Evolutionary conservation across 2,888 invertebrate species (phyloP).

Genomic region (Scaptomyza parva): DNA sequence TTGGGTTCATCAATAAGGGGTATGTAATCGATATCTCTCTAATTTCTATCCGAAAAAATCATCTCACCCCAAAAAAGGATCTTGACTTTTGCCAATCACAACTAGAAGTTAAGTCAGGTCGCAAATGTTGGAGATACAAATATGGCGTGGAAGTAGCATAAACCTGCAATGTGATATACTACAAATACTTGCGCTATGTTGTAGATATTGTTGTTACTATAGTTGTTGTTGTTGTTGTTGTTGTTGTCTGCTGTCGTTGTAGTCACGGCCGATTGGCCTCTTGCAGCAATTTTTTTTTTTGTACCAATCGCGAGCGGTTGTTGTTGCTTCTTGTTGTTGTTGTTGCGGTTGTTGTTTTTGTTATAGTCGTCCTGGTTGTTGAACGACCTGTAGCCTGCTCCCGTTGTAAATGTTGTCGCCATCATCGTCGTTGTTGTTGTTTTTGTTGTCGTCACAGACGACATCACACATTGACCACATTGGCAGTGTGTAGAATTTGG

Average conservation of each 20-base stretch:
- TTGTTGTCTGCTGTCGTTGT: slow-evolving; percentile 39
- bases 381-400: slow-evolving; percentile 70
- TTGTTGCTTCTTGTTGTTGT: slow-evolving; percentile 28
- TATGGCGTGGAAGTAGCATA: slow-evolving; percentile 48
- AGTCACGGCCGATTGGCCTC: slow-evolving; percentile 76
- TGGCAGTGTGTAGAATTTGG: slow-evolving; percentile 67
- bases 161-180: slow-evolving; percentile 50
- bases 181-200: slow-evolving; percentile 37
- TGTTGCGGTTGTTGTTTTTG: slow-evolving; percentile 23
- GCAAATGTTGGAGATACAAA: slow-evolving; percentile 38
- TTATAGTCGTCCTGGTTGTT: slow-evolving; percentile 43
- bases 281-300: slow-evolving; percentile 56
- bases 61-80: slow-evolving; percentile 39
- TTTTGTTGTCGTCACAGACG: slow-evolving; percentile 76
- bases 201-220: slow-evolving; percentile 16
- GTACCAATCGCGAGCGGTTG: slow-evolving; percentile 55
- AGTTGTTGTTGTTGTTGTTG: slow-evolving; percentile 22
- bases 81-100: slow-evolving; percentile 55
- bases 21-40: background rate
- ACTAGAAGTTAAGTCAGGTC: slow-evolving; percentile 36
- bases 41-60: slow-evolving; percentile 42
- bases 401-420: slow-evolving; percentile 77
- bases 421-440: slow-evolving; percentile 61
- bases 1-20: background rate
- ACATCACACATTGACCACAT: slow-evolving; percentile 82